Base-by-base conservation (phyloP, 2,113 vertebrate species). In the Hydropotes inermis region DNA sequence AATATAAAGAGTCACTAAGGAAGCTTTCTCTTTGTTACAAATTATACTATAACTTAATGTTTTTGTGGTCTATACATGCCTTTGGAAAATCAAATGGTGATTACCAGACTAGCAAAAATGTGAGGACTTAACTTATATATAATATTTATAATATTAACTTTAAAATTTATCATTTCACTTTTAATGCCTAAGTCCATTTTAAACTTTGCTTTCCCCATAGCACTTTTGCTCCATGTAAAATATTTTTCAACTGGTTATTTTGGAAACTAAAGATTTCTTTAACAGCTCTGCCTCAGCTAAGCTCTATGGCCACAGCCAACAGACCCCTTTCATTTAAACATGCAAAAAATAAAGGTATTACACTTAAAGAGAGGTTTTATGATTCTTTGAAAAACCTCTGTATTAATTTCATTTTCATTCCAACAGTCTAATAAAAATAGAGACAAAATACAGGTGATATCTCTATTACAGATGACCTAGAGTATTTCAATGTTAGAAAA, bases 1-100 rank as follows among this genome's bases (percentile, higher is more conserved):
- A 97, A 95, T 87, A 89, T 92, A 97, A 95, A 89, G 84, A 97
- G 78, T 97, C 90, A 96, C 93, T 82, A 93, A 98, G 91, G 70
- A 97, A 98, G 95, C 84, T 82, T 94, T 91, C 93, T 76, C 93
- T 94, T 96, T 95, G 83, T 91, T 97, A 83, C 43, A 97, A 97
- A 98, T 97, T 94, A 94, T 70, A 94, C 85, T 39, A 36, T 28
- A 93, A 39, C 27, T 79, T 79, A 78, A 30, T 55, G 7, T 50
- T 94, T 90, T 54, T 89, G 33, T 2, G 36, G 61, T 61, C 74
- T 82, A 90, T 87, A 74, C 17, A 86, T 10, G 74, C 25, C 30
- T 87, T 94, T 91, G 50, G 36, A 97, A 97, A 93, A 95, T 55
- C 90, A 92, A 92, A 47, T 55, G 57, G 55, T 81, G 19, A 84